Conservation (phyloP, 2,888 invertebrate genomes). For the Strigamia transsilvanica region DNA sequence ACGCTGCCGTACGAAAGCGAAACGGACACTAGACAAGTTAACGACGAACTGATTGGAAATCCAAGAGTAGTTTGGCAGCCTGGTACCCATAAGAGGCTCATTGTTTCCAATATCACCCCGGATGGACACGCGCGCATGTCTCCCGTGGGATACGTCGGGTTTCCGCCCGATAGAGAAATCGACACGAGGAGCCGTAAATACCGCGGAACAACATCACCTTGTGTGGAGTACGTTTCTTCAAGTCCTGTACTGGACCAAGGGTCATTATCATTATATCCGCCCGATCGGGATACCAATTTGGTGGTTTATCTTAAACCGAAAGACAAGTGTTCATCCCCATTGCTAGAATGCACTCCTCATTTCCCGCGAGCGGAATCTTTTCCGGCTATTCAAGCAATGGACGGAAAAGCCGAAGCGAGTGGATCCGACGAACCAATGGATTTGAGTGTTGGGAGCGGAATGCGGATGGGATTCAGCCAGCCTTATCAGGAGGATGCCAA, state of each 20-base stretch:
- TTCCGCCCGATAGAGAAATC: constrained; percentile 53
- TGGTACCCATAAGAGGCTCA: not conserved
- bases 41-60: constrained; percentile 55
- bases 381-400: not conserved
- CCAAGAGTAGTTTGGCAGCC: constrained; percentile 53
- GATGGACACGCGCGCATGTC: not conserved
- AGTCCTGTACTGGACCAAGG: not conserved
- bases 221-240: constrained; percentile 5
- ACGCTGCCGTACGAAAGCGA: constrained; percentile 1
- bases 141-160: not conserved
- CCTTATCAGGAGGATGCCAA: not conserved
- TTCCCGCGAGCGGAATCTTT: not conserved
- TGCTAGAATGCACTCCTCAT: not conserved
- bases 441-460: constrained; percentile 55
- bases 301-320: not conserved
- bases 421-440: constrained; percentile 57
- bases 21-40: constrained; percentile 54
- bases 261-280: not conserved
- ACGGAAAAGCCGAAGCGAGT: not conserved
- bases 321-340: not conserved
- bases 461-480: constrained; percentile 10
- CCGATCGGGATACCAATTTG: not conserved
- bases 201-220: not conserved
- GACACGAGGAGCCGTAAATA: not conserved
- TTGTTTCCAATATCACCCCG: not conserved